These are phyloP conservation scores for Hystrix cristata DNA, from an alignment of 2,113 vertebrate species.

Conservation along the genomic window DNA sequence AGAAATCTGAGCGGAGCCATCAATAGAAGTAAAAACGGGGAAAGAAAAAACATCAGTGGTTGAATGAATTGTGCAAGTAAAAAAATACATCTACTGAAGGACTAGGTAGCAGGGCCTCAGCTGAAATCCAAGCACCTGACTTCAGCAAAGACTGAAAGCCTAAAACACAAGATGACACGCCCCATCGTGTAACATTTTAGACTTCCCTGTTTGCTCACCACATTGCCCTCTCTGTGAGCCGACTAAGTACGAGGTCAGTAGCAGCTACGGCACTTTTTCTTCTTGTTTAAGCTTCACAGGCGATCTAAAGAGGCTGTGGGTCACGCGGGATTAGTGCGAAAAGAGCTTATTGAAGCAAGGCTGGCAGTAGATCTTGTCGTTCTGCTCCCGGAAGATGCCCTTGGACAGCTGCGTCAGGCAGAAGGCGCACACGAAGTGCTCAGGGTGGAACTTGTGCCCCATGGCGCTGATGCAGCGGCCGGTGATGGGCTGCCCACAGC, in stretches of 20 bases:
- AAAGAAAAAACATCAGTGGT: background rate
- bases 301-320: too few species aligned
- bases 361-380: slow-evolving; percentile 92
- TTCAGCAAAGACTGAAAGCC: background rate
- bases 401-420: slow-evolving; percentile 93
- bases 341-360: slow-evolving; percentile 93
- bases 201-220: background rate
- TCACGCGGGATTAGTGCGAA: background rate
- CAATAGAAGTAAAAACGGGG: background rate
- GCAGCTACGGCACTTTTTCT: background rate
- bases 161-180: background rate
- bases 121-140: background rate
- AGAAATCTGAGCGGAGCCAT: background rate
- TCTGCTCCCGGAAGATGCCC: slow-evolving; percentile 91
- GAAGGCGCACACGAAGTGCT: slow-evolving; percentile 95
- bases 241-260: background rate
- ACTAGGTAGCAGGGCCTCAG: background rate
- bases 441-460: slow-evolving; percentile 93
- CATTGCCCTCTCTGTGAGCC: background rate
- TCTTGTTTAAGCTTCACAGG: background rate
- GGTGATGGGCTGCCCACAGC: slow-evolving; percentile 89
- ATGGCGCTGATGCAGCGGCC: slow-evolving; percentile 93
- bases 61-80: background rate
- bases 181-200: background rate
- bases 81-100: background rate